Conservation (phyloP, 2,797 vertebrate genomes). For the Rallus crepitans region DNA sequence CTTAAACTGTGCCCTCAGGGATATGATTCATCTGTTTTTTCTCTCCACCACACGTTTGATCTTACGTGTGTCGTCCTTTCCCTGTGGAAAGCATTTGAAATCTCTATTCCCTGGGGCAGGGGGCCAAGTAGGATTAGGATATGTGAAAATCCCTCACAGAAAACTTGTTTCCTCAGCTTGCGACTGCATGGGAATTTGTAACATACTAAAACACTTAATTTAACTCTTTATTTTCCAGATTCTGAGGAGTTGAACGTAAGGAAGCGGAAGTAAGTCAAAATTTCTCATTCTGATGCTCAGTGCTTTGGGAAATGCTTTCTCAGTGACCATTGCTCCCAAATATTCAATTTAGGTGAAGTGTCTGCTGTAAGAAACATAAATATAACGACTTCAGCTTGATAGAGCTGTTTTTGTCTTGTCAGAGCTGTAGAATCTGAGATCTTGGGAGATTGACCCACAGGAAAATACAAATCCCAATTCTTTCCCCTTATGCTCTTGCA, state of each 20-base stretch:
- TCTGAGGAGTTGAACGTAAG: constrained; percentile 61
- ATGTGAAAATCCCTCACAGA: background rate
- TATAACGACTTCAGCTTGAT: background rate
- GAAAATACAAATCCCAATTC: background rate
- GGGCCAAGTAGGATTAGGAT: background rate
- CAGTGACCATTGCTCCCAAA: background rate
- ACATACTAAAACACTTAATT: background rate
- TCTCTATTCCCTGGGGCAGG: background rate
- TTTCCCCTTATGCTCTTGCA: background rate
- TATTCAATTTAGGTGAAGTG: background rate
- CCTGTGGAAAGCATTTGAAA: background rate
- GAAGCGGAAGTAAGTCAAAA: constrained; percentile 77
- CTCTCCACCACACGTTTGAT: background rate
- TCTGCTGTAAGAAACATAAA: background rate
- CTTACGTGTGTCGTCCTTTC: background rate
- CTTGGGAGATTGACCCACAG: background rate
- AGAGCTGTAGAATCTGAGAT: background rate
- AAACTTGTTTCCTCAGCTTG: background rate
- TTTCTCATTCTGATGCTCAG: background rate
- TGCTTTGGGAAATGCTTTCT: background rate
- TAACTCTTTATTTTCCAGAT: constrained; percentile 42
- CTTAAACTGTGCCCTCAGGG: background rate
- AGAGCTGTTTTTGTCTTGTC: background rate
- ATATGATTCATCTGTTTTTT: background rate
- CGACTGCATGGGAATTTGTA: background rate